These are phyloP conservation scores for Entomyzon cyanotis DNA, from an alignment of 2,113 vertebrate species.

Conservation along the genomic window DNA sequence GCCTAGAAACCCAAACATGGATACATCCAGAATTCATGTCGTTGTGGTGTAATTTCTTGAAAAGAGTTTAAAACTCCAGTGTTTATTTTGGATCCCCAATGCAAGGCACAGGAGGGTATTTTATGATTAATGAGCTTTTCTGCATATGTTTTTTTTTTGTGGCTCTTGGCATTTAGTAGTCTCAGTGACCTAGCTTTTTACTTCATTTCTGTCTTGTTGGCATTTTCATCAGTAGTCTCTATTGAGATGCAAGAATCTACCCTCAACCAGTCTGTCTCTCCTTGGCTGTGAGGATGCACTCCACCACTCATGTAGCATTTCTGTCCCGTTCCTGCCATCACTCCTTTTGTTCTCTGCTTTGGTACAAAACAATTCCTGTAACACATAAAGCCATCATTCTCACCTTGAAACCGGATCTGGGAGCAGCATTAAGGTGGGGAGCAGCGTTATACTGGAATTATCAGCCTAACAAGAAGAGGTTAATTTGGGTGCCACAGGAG, in stretches of 20 bases:
- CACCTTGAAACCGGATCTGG: background rate
- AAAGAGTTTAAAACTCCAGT: constrained; percentile 40
- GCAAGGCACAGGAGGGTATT: background rate
- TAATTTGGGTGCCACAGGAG: background rate
- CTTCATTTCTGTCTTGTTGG: constrained; percentile 2
- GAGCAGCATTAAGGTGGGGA: background rate
- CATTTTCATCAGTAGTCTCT: constrained; percentile 6
- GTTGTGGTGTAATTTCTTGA: constrained; percentile 33
- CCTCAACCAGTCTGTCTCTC: background rate
- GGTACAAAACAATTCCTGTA: background rate
- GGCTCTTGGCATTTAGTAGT: constrained; percentile 19
- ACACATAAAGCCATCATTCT: background rate
- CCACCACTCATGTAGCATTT: background rate
- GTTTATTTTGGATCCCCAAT: constrained; percentile 44
- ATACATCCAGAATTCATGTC: constrained; percentile 4
- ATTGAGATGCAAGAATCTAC: background rate
- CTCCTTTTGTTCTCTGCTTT: background rate
- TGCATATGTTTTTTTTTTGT: background rate
- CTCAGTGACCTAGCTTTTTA: constrained; percentile 32
- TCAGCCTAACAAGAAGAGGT: rapidly evolving
- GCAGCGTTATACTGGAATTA: rapidly evolving
- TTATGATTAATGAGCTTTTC: constrained; percentile 31
- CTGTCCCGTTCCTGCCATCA: background rate
- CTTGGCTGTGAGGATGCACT: background rate
- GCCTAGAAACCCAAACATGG: constrained; percentile 52